A percentile compares a stretch with the other conserved stretches of the same genome.
Conservation (phyloP, 1,140 invertebrate species). For the Drosophila cardini region DNA sequence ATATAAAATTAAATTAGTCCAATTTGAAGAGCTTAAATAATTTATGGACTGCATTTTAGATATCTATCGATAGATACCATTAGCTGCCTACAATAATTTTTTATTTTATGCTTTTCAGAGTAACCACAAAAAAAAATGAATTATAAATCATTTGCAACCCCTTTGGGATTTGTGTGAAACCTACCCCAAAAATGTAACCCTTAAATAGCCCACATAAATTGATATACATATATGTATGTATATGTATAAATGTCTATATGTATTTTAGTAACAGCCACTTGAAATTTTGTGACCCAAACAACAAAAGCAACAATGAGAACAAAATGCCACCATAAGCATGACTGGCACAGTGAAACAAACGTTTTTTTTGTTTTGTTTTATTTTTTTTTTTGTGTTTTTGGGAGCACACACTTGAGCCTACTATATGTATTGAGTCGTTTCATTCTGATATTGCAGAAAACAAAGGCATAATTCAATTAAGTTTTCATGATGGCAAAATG, state of each 20-base stretch:
- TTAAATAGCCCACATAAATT: slow-evolving; percentile 44
- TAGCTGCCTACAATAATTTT: slow-evolving; percentile 6
- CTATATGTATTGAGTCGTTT: slow-evolving; percentile 1
- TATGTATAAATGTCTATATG: too few species aligned
- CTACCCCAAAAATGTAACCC: slow-evolving; percentile 54
- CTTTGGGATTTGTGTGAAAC: slow-evolving; percentile 19
- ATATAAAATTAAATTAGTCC: slow-evolving; percentile 2
- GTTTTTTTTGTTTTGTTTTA: not conserved
- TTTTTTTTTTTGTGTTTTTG: slow-evolving; percentile 10
- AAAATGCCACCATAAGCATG: slow-evolving; percentile 31
- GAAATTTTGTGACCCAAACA: slow-evolving; percentile 26
- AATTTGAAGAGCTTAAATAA: not conserved
- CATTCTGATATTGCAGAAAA: slow-evolving; percentile 39
- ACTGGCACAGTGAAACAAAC: slow-evolving; percentile 47
- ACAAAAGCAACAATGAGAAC: slow-evolving; percentile 13
- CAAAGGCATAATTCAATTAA: slow-evolving; percentile 57
- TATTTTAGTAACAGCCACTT: slow-evolving; percentile 52
- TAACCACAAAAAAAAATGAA: slow-evolving; percentile 40
- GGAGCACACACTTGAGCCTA: slow-evolving; percentile 6
- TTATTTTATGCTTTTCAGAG: slow-evolving; percentile 18
- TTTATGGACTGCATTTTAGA: slow-evolving; percentile 1
- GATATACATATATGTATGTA: slow-evolving; percentile 3
- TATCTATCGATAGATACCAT: slow-evolving; percentile 9
- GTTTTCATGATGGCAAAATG: slow-evolving; percentile 47
- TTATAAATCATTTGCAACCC: slow-evolving; percentile 57